A percentile compares a stretch with the other conserved stretches of the same genome.
Evolutionary conservation across 2,888 invertebrate species (phyloP).

Genomic region (Lottia gigantea): DNA sequence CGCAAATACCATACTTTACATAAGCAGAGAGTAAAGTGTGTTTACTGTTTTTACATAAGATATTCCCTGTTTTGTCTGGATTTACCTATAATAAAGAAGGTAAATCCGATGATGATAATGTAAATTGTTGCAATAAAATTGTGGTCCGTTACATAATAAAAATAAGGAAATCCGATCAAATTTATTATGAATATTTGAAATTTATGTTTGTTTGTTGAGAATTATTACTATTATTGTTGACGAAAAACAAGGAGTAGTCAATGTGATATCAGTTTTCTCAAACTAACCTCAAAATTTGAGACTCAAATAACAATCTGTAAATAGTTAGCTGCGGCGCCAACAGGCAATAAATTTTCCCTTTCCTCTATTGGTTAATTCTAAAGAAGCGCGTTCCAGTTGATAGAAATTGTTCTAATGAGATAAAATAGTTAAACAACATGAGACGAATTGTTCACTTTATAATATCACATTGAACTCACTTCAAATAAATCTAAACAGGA

Average conservation of each 20-base stretch:
- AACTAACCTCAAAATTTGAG: neutral
- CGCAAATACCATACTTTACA: too few relatives aligned
- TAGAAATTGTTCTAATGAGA: slow-evolving; percentile 2
- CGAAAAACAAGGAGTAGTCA: neutral
- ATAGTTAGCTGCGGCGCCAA: slow-evolving; percentile 3
- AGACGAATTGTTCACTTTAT: slow-evolving; percentile 1
- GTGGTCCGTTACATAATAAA: too few relatives aligned
- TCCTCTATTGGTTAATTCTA: slow-evolving; percentile 1
- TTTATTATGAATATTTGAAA: too few relatives aligned
- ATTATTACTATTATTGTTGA: too few relatives aligned
- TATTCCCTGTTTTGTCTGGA: too few relatives aligned
- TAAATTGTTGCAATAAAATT: too few relatives aligned
- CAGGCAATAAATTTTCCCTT: slow-evolving; percentile 7
- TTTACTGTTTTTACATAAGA: too few relatives aligned
- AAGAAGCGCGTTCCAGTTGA: slow-evolving; percentile 9
- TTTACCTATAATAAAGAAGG: too few relatives aligned
- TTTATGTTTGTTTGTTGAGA: too few relatives aligned
- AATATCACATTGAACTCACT: slow-evolving; percentile 2
- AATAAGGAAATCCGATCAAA: too few relatives aligned
- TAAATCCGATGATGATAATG: too few relatives aligned
- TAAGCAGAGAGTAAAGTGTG: too few relatives aligned
- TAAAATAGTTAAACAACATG: neutral
- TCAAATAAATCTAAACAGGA: slow-evolving; percentile 10
- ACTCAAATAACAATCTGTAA: neutral
- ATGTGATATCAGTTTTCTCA: neutral